Evolutionary conservation across 1,140 invertebrate genomes (phyloP).

Genomic region (Vanessa tameamea): DNA sequence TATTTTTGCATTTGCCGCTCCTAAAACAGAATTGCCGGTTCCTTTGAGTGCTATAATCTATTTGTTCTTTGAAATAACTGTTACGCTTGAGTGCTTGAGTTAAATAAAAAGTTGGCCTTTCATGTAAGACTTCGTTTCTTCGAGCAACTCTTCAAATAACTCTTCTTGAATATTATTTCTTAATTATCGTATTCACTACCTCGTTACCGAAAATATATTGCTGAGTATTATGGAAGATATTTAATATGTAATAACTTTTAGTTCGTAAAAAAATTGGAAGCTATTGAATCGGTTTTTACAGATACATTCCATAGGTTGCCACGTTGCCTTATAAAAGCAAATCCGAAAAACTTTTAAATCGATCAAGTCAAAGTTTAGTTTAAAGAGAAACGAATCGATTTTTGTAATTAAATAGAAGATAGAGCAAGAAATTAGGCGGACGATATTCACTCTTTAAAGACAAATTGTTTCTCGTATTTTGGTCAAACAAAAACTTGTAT

Average conservation of each 20-base stretch:
- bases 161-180: constrained; percentile 19
- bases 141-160: constrained; percentile 19
- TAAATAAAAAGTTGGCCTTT: constrained; percentile 69
- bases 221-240: constrained; percentile 2
- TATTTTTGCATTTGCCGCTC: constrained; percentile 80
- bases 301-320: constrained; percentile 34
- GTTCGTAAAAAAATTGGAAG: not conserved
- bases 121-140: constrained; percentile 36
- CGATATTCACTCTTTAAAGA: constrained; percentile 47
- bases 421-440: constrained; percentile 52
- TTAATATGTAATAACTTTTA: not conserved
- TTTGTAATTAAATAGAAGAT: constrained; percentile 61
- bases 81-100: constrained; percentile 69
- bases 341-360: constrained; percentile 45
- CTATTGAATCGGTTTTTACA: not conserved
- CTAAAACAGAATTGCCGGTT: constrained; percentile 78
- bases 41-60: constrained; percentile 80
- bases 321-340: constrained; percentile 38
- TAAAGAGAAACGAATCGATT: constrained; percentile 63
- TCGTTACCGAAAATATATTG: not conserved
- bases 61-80: constrained; percentile 79
- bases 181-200: not conserved
- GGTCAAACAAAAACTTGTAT: constrained; percentile 45
- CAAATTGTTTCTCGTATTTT: constrained; percentile 54
- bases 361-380: constrained; percentile 50